phyloP scores from a whole-genome alignment of 2,797 vertebrate species.

The Dryobates pubescens region DNA sequence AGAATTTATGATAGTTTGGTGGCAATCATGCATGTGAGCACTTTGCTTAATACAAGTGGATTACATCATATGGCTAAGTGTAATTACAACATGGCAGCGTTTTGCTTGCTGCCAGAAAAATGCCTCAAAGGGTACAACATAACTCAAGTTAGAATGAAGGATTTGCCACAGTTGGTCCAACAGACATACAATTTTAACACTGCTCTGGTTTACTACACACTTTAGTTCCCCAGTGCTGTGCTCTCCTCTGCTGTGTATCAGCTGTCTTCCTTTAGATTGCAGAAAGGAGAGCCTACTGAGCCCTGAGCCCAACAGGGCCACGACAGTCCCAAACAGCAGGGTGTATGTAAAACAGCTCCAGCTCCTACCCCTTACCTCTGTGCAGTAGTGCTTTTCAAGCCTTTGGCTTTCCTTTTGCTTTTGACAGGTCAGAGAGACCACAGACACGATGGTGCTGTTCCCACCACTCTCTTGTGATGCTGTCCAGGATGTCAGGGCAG shows the following conservation, averaged over 20 bases:
- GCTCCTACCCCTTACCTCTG: slow-evolving; percentile 77
- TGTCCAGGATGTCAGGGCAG: slow-evolving; percentile 87
- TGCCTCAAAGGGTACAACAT: neutral
- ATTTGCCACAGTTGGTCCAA: neutral
- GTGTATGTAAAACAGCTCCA: neutral
- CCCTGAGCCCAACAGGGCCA: neutral
- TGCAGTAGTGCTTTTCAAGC: slow-evolving; percentile 91
- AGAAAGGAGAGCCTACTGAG: neutral
- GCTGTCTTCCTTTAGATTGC: neutral
- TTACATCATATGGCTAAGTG: neutral
- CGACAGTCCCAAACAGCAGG: accelerated
- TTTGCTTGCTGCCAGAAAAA: neutral
- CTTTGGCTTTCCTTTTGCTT: slow-evolving; percentile 90
- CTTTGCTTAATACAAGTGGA: neutral
- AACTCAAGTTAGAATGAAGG: neutral
- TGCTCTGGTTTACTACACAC: neutral
- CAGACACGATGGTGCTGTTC: slow-evolving; percentile 87
- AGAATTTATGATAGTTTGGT: neutral
- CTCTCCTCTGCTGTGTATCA: neutral
- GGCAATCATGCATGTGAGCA: neutral
- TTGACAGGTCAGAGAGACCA: slow-evolving; percentile 91
- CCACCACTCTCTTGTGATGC: slow-evolving; percentile 77
- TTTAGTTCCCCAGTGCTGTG: neutral
- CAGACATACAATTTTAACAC: neutral
- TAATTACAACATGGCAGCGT: neutral